A percentile compares a stretch with the other conserved stretches of the same genome.
phyloP scores from a whole-genome alignment of 2,113 vertebrate species.

The Burhinus bistriatus region DNA sequence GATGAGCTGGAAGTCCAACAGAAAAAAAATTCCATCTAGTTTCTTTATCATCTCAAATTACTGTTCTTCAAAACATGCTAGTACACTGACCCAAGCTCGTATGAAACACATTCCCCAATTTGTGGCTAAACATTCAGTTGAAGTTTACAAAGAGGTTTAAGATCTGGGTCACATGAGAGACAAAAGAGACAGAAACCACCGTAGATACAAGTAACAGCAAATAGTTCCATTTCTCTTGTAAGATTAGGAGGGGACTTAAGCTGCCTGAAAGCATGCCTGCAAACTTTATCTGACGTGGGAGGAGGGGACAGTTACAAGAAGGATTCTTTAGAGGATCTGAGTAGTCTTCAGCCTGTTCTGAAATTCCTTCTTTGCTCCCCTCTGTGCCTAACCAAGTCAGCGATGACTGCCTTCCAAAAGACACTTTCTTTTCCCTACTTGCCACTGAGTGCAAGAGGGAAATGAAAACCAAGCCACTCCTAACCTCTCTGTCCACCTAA shows the following conservation, averaged over 20 bases:
- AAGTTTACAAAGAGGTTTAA: slow-evolving; percentile 31
- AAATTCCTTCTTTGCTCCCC: background rate
- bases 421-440: background rate
- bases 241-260: slow-evolving; percentile 27
- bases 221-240: background rate
- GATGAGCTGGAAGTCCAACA: background rate
- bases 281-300: background rate
- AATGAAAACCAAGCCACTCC: background rate
- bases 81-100: background rate
- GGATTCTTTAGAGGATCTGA: background rate
- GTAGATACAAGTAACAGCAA: background rate
- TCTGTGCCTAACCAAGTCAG: fast-evolving
- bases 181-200: background rate
- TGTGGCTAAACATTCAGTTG: background rate
- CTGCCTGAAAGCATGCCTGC: background rate
- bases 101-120: background rate
- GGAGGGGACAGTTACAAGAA: background rate
- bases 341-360: background rate
- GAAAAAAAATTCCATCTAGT: background rate
- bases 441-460: background rate
- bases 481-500: background rate
- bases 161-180: background rate
- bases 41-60: background rate
- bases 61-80: background rate
- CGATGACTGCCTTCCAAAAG: background rate